These are phyloP conservation scores for Dasysyrphus albostriatus DNA, from an alignment of 2,888 invertebrate species.

Conservation along the genomic window DNA sequence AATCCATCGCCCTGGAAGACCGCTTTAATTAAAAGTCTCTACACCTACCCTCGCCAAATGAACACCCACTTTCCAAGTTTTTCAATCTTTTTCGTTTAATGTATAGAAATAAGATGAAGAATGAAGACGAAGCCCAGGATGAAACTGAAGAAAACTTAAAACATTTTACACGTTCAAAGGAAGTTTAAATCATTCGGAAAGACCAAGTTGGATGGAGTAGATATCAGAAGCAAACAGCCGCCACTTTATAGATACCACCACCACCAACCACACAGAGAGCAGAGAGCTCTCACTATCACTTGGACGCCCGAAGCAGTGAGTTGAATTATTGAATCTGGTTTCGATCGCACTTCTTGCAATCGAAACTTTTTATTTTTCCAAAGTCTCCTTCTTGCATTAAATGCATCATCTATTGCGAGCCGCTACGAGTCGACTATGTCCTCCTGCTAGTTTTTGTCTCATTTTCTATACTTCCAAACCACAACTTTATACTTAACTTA, in stretches of 20 bases:
- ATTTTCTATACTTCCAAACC: constrained; percentile 63
- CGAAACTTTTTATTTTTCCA: constrained; percentile 47
- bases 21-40: constrained; percentile 65
- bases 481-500: constrained; percentile 70
- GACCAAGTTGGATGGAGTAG: constrained; percentile 26
- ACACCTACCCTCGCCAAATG: constrained; percentile 29
- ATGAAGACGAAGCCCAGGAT: neutral
- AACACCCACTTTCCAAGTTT: constrained; percentile 59
- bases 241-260: neutral
- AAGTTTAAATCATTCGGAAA: constrained; percentile 71
- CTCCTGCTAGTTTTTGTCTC: constrained; percentile 32
- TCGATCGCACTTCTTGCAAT: constrained; percentile 69
- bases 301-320: constrained; percentile 57
- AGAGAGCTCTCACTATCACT: constrained; percentile 23
- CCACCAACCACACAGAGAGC: constrained; percentile 10
- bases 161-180: constrained; percentile 62
- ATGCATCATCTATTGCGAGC: neutral
- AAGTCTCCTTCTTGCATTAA: neutral
- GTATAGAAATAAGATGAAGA: neutral
- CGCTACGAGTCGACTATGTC: too few relatives aligned
- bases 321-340: constrained; percentile 75
- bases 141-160: constrained; percentile 42
- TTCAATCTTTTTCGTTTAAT: constrained; percentile 28
- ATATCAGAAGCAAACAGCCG: constrained; percentile 20
- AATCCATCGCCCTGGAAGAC: constrained; percentile 7